Evolutionary conservation across 35 echinoderm and acorn worm species (phyloP).

Genomic region (Hemicentrotus pulcherrimus): DNA sequence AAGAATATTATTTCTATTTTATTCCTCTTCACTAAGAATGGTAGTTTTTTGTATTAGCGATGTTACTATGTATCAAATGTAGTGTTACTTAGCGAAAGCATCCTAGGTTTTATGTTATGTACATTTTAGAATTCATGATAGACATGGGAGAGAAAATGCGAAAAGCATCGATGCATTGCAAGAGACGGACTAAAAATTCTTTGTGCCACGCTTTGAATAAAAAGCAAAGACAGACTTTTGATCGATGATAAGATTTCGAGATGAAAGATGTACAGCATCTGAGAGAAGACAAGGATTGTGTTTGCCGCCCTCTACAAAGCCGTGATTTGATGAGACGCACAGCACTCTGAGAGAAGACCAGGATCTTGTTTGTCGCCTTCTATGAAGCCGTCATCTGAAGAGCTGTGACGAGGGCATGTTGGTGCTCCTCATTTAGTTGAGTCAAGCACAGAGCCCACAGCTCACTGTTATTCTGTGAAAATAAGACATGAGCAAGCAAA

Average conservation of each 20-base stretch:
- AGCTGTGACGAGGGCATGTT: slow-evolving; percentile 51
- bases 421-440: slow-evolving; percentile 61
- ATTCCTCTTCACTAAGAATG: no score
- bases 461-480: slow-evolving; percentile 66
- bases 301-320: slow-evolving; percentile 10
- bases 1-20: no score
- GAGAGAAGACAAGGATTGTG: not conserved
- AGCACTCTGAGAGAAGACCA: not conserved
- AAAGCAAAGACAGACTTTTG: not conserved
- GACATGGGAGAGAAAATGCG: not conserved
- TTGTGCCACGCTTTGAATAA: not conserved
- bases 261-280: not conserved
- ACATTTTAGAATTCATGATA: not conserved
- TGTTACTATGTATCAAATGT: no score
- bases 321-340: slow-evolving; percentile 38
- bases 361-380: not conserved
- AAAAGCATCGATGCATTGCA: not conserved
- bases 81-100: no score
- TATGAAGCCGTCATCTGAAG: slow-evolving; percentile 58
- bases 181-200: not conserved
- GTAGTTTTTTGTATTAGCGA: no score
- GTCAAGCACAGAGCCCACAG: slow-evolving; percentile 64
- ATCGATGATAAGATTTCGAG: not conserved
- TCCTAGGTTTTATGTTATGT: no score
- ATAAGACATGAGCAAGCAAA: not conserved